These are phyloP conservation scores for Cricetomys ansorgei DNA, from an alignment of 2,113 vertebrate genomes.

Conservation along the genomic window DNA sequence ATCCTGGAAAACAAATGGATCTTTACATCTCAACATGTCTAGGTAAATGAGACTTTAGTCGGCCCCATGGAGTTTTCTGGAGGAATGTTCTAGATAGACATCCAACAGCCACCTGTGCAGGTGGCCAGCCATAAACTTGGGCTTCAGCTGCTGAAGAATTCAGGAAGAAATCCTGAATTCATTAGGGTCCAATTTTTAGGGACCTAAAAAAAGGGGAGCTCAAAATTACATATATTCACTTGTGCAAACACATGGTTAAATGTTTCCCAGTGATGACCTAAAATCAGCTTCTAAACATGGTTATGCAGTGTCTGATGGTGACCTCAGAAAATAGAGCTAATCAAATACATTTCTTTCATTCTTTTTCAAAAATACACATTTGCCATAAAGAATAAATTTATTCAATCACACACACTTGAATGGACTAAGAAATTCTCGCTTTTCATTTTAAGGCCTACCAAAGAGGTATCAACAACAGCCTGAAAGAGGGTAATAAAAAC, in stretches of 20 bases:
- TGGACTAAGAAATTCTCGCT: not conserved
- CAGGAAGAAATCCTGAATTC: not conserved
- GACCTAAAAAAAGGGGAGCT: not conserved
- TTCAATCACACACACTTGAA: not conserved
- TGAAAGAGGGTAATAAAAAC: not conserved
- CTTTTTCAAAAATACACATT: conserved; percentile 9
- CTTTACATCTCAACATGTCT: not conserved
- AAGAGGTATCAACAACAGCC: not conserved
- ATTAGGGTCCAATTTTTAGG: not conserved
- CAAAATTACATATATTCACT: not conserved
- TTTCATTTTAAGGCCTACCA: not conserved
- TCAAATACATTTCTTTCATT: not conserved
- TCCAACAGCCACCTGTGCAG: not conserved
- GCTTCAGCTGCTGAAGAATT: not conserved
- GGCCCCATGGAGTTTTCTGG: not conserved
- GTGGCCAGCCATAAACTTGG: not conserved
- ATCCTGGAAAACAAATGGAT: not conserved
- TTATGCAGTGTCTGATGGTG: not conserved
- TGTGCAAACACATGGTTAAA: not conserved
- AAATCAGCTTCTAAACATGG: not conserved
- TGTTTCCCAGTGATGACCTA: not conserved
- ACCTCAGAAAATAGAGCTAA: not conserved
- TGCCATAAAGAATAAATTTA: not conserved
- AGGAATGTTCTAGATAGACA: not conserved
- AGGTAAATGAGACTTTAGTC: accelerated